Evolutionary conservation across 1,140 invertebrate species (phyloP), one percentile per base, ranked within the genome.

Genomic region (Heliconius hewitsoni): DNA sequence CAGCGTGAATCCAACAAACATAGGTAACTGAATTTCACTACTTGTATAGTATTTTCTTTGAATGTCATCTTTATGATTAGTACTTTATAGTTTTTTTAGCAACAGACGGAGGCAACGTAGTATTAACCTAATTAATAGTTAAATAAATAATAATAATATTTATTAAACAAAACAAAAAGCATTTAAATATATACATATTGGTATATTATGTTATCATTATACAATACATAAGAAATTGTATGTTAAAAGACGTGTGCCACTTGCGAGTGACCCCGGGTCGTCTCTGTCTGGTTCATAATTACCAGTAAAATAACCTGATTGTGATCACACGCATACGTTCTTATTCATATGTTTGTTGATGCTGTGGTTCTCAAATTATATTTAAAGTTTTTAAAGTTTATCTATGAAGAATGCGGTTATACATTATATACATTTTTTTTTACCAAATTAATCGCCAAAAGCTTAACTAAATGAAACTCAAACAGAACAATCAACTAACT

Each of bases 251-350:
- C 85, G 87, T 91, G 92, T 90, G 89, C 89, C 87, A 90, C 87
- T 89, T 89, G 81, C 84, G 85, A 83, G 74, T 92, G 92, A 93
- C 93, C 93, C 84, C 82, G 85, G 93, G 93, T 93, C 93, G 87
- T 73, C 88, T 92, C 91, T 90, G 91, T 86, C 89, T 86, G 84
- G 87, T 91, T 93, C 93, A 93, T 94, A 94, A 94, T 94, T 94
- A 94, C 92, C 93, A 91, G 90, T 91, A 91, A 93, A 93, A 93
- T 93, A 93, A 93, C 91, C 92, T 92, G 92, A 94, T 93, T 94
- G 92, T 94, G 93, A 94, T 93, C 91, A 93, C 88, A 93, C 91
- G 84, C 91, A 92, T 91, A 92, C 89, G 87, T 70, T 71, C 76
- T 83, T 74, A 82, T 79, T 82, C 82, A 84, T 89, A 80, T 90